Conservation (phyloP, 1,140 invertebrate species). For the Drosophila pandora region DNA sequence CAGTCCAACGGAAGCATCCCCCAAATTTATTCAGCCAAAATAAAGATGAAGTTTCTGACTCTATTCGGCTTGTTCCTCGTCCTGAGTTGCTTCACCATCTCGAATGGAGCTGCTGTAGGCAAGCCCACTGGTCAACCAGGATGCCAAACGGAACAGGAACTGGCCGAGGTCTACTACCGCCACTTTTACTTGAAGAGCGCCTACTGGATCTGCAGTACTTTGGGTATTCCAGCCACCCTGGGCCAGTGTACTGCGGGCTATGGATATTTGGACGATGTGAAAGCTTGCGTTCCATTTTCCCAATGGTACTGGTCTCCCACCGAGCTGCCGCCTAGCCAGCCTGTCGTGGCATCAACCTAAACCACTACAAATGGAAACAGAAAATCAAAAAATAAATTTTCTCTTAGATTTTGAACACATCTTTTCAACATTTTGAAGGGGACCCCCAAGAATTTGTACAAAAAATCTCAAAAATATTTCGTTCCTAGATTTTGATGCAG, state of each 20-base stretch:
- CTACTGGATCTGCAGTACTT: slow-evolving; percentile 56
- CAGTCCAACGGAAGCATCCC: slow-evolving; percentile 37
- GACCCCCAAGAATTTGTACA: too few species aligned
- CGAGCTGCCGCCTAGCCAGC: slow-evolving; percentile 56
- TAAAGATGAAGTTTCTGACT: slow-evolving; percentile 45
- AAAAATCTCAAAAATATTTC: too few species aligned
- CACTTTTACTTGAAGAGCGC: slow-evolving; percentile 57
- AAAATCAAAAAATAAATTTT: neutral
- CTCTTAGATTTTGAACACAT: too few species aligned
- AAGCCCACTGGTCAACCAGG: slow-evolving; percentile 68
- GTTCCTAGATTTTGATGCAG: too few species aligned
- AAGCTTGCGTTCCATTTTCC: slow-evolving; percentile 50
- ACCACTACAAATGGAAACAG: neutral
- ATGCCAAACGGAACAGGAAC: slow-evolving; percentile 62
- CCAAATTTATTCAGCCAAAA: slow-evolving; percentile 6
- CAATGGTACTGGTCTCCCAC: slow-evolving; percentile 65
- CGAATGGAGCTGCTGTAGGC: slow-evolving; percentile 14
- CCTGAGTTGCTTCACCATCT: slow-evolving; percentile 21
- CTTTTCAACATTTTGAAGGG: too few species aligned
- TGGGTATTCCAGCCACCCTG: slow-evolving; percentile 41
- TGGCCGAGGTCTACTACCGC: slow-evolving; percentile 34
- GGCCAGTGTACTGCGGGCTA: slow-evolving; percentile 15
- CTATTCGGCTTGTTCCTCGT: slow-evolving; percentile 36
- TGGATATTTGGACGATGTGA: slow-evolving; percentile 42
- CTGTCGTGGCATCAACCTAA: slow-evolving; percentile 17